phyloP scores from a whole-genome alignment of 2,797 vertebrate species.

The Gouania willdenowi region DNA sequence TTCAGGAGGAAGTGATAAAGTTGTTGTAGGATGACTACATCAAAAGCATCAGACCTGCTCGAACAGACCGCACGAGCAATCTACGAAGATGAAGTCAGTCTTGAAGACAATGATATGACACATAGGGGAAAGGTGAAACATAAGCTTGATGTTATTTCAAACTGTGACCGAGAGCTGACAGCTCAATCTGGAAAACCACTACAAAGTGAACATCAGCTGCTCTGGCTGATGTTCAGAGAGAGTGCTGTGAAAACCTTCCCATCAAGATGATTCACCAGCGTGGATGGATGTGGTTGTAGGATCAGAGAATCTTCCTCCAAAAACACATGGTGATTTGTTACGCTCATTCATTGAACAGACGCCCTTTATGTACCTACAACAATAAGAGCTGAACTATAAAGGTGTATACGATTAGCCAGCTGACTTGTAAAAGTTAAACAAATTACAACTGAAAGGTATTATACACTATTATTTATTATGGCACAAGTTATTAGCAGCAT shows the following conservation, averaged over 20 bases:
- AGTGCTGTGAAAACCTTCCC: neutral
- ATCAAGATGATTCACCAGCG: constrained; percentile 28
- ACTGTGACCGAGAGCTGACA: constrained; percentile 12
- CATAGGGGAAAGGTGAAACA: constrained; percentile 8
- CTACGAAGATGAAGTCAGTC: constrained; percentile 12
- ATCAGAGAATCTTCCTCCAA: too few species aligned
- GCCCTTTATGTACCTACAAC: too few species aligned
- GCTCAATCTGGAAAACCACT: constrained; percentile 27
- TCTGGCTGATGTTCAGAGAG: constrained; percentile 10
- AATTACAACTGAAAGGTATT: too few species aligned
- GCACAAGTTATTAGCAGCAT: too few species aligned
- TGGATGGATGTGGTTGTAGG: too few species aligned
- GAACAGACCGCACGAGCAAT: constrained; percentile 31
- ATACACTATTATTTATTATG: too few species aligned
- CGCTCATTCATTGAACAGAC: too few species aligned
- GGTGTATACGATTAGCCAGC: too few species aligned
- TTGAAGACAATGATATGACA: too few species aligned
- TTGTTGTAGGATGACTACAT: constrained; percentile 49
- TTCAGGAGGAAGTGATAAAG: constrained; percentile 55
- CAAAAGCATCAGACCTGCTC: constrained; percentile 41
- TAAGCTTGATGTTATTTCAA: constrained; percentile 20
- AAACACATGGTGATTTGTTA: too few species aligned
- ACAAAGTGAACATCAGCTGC: constrained; percentile 3
- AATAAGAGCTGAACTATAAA: too few species aligned
- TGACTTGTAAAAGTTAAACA: too few species aligned